Conservation (phyloP, 2,113 vertebrate genomes). For the Baryphthengus martii region DNA sequence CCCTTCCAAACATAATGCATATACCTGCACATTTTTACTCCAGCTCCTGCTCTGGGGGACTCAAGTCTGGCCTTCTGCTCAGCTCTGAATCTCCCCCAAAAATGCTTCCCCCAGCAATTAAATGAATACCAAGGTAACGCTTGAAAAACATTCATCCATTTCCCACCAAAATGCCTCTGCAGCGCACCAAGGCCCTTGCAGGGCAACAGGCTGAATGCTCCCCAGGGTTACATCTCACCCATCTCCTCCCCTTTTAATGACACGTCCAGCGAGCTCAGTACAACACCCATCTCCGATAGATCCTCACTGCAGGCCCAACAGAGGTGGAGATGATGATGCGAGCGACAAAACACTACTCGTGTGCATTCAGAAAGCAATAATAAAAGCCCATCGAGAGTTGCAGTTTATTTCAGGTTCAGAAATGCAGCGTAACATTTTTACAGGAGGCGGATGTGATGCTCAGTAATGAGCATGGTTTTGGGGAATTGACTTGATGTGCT, state of each 20-base stretch:
- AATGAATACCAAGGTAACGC: background rate
- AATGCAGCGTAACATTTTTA: constrained; percentile 74
- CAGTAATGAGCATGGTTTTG: constrained; percentile 36
- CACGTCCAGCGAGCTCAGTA: background rate
- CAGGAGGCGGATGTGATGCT: constrained; percentile 63
- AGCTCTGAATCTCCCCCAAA: background rate
- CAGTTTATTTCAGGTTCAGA: constrained; percentile 77
- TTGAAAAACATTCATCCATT: background rate
- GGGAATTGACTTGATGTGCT: constrained; percentile 56
- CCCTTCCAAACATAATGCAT: background rate
- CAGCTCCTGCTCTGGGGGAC: background rate
- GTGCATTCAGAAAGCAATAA: constrained; percentile 26
- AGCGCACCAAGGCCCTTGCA: background rate
- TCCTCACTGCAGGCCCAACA: background rate
- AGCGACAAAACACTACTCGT: background rate
- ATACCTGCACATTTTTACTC: background rate
- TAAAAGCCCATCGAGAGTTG: constrained; percentile 62
- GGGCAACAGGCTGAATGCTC: background rate
- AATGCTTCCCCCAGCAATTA: background rate
- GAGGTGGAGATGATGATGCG: background rate
- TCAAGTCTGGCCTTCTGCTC: background rate
- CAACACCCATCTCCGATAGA: background rate
- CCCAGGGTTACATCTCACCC: background rate
- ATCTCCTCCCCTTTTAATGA: background rate
- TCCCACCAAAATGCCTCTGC: background rate